Evolutionary conservation across 2,797 vertebrate species (phyloP), one percentile per base, ranked within the genome.

Genomic region (Sebastes goodei): DNA sequence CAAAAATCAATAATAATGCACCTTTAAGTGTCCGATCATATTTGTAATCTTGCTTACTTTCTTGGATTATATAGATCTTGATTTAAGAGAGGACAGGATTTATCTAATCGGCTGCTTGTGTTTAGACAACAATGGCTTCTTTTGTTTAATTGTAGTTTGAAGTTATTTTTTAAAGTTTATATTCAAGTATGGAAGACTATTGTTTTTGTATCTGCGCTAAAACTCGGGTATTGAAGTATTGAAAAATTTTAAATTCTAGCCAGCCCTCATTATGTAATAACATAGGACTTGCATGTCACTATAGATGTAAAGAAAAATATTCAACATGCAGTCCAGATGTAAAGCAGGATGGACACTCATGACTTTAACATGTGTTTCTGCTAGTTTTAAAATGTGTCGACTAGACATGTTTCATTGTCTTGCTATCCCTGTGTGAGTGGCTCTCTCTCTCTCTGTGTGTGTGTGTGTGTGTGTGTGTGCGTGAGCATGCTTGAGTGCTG

Each of bases 401-500:
- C 15, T 49, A 49, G 46, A 49, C 46, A 20, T 49, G 17, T 49
- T 0, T 49, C 21, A 62, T 42, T 63, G 32, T 81, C 17, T 76
- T 14, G 20, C 11, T 56, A 6, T 69, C 3, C 38, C 10, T 2
- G 27, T 78, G 68, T 32, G 27, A 32, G 0, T 46, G 15, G 17
- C 3, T 60, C n/a, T n/a, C n/a, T n/a, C n/a, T n/a, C n/a, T n/a
- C n/a, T n/a, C n/a, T n/a, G 57, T 42, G 14, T 65, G 33, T 42
- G 7, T 53, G 42, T 64, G 49, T 55, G 11, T 42, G 66, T 38
- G 49, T 52, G 27, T 49, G 27, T 49, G 21, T 68, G 9, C 77
- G 32, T 63, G 66, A 82, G 33, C 77, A 69, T 53, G 42, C 63
- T 25, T 21, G 56, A 85, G 68, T 70, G 67, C 78, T 62, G 52